These are phyloP conservation scores for Oasisia sp. DNA, from an alignment of 2,888 invertebrate genomes.

Conservation along the genomic window DNA sequence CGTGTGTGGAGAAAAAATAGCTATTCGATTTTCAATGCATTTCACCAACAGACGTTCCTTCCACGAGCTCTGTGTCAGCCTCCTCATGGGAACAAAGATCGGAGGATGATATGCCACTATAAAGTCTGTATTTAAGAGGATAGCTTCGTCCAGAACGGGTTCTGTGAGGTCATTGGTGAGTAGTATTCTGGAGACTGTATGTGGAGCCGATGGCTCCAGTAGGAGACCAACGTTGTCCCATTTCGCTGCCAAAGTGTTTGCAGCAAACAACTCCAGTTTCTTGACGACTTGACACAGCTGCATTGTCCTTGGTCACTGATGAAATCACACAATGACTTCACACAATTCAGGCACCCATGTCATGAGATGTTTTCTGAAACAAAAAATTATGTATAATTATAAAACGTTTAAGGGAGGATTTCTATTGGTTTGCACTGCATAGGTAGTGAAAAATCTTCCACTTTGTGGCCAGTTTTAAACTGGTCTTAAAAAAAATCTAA, in stretches of 20 bases:
- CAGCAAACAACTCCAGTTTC: slow-evolving; percentile 51
- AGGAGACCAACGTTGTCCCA: slow-evolving; percentile 97
- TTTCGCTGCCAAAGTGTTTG: slow-evolving; percentile 73
- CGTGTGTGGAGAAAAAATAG: slow-evolving; percentile 93
- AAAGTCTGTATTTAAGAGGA: slow-evolving; percentile 73
- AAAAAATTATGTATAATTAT: not conserved
- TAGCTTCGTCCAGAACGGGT: slow-evolving; percentile 82
- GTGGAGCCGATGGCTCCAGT: slow-evolving; percentile 78
- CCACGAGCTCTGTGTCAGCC: slow-evolving; percentile 75
- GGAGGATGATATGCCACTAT: slow-evolving; percentile 97
- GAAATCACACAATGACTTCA: not conserved
- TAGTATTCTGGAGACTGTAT: slow-evolving; percentile 72
- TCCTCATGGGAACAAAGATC: slow-evolving; percentile 86
- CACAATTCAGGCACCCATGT: not conserved
- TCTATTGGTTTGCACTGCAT: too few relatives aligned
- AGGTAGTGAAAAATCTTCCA: too few relatives aligned
- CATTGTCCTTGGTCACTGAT: slow-evolving; percentile 29
- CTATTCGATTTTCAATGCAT: slow-evolving; percentile 85
- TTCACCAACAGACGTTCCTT: slow-evolving; percentile 82
- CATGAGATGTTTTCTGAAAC: not conserved
- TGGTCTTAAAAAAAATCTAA: too few relatives aligned
- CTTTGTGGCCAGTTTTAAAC: too few relatives aligned
- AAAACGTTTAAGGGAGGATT: not conserved
- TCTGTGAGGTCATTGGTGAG: slow-evolving; percentile 94
- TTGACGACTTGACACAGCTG: slow-evolving; percentile 42